These are phyloP conservation scores for Arenaria interpres DNA, from an alignment of 2,113 vertebrate genomes.

Conservation along the genomic window DNA sequence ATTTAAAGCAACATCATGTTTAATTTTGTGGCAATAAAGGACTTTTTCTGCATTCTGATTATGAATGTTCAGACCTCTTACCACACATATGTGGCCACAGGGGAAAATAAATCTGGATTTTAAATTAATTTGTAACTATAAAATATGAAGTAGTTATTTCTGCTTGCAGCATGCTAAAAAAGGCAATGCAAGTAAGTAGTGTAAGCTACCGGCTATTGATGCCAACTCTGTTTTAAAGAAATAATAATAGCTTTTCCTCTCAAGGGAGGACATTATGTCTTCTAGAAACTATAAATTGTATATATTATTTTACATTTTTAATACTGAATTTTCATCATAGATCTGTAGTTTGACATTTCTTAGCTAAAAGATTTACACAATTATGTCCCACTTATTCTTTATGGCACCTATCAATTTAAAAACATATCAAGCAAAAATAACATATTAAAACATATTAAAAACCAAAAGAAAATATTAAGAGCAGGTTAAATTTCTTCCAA, in stretches of 20 bases:
- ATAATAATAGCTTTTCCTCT: neutral
- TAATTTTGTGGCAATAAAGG: neutral
- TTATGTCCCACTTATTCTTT: neutral
- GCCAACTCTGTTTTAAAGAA: neutral
- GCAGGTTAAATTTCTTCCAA: neutral
- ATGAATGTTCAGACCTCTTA: neutral
- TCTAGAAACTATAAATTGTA: neutral
- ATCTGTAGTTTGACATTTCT: neutral
- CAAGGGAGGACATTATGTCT: neutral
- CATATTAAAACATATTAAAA: neutral
- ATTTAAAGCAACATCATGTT: slow-evolving; percentile 30
- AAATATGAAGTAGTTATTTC: slow-evolving; percentile 36
- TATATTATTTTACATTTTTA: neutral
- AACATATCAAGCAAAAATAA: neutral
- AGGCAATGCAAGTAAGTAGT: neutral
- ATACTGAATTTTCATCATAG: neutral
- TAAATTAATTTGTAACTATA: slow-evolving; percentile 31
- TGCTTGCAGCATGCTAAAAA: slow-evolving; percentile 34
- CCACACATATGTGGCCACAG: neutral
- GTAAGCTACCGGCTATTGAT: neutral
- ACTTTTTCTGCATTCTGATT: neutral
- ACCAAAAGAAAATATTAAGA: neutral
- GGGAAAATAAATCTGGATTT: slow-evolving; percentile 41
- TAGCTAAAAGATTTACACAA: slow-evolving; percentile 24
- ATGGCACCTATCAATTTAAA: neutral